Evolutionary conservation across 2,888 invertebrate genomes (phyloP).

Genomic region (Lathronympha strigana): DNA sequence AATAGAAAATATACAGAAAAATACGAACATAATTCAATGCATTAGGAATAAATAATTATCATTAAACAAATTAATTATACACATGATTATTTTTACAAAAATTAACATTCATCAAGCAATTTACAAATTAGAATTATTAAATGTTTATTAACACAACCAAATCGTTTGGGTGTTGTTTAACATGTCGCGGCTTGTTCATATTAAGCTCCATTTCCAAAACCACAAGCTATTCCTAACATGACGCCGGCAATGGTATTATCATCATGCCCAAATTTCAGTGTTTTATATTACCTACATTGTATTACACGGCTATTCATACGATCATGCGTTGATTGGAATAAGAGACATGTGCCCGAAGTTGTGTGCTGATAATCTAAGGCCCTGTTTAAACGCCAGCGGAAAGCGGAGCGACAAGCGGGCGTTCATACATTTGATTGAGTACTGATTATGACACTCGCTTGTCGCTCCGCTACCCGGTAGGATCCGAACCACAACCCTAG

Average conservation of each 20-base stretch:
- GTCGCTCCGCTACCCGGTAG: too few species aligned
- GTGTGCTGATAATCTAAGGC: too few species aligned
- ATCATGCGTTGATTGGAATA: conserved; percentile 9
- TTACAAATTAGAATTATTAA: conserved; percentile 57
- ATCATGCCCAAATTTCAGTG: background rate
- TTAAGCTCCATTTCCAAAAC: background rate
- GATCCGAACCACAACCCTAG: too few species aligned
- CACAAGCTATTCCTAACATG: background rate
- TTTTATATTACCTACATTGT: conserved; percentile 3
- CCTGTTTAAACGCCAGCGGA: too few species aligned
- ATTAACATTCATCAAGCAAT: conserved; percentile 55
- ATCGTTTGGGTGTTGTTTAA: conserved; percentile 43
- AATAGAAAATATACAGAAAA: conserved; percentile 62
- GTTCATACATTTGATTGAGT: too few species aligned
- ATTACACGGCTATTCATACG: conserved; percentile 17
- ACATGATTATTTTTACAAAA: conserved; percentile 64
- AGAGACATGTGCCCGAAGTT: background rate
- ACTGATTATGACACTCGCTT: too few species aligned
- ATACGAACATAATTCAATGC: conserved; percentile 60
- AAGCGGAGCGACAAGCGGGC: background rate
- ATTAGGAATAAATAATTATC: conserved; percentile 71
- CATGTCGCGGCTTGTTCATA: conserved; percentile 20
- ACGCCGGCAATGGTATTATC: background rate
- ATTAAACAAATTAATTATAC: conserved; percentile 64
- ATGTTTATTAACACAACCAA: conserved; percentile 53